Evolutionary conservation across 2,888 invertebrate species (phyloP).

Genomic region (Caenorhabditis sulstoni): DNA sequence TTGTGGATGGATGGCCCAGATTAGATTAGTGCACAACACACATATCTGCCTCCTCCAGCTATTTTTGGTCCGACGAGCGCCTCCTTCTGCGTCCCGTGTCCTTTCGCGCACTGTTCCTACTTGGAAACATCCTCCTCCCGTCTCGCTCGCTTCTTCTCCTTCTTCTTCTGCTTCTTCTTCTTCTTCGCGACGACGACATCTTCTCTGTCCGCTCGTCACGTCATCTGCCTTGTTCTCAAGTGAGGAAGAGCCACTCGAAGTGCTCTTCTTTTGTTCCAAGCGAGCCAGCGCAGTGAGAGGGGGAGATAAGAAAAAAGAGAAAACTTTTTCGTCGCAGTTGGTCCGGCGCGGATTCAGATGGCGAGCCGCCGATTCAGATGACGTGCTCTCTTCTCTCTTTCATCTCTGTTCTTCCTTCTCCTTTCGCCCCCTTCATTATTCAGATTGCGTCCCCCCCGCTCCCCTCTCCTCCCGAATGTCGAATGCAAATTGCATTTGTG

Average conservation of each 20-base stretch:
- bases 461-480: slow-evolving; percentile 13
- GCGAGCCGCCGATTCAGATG: background rate
- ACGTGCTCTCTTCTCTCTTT: slow-evolving; percentile 12
- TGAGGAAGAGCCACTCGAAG: slow-evolving; percentile 33
- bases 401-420: slow-evolving; percentile 11
- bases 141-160: slow-evolving; percentile 17
- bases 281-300: no score
- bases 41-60: slow-evolving; percentile 27
- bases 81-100: slow-evolving; percentile 21
- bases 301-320: slow-evolving; percentile 1
- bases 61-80: slow-evolving; percentile 28
- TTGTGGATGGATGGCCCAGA: slow-evolving; percentile 41
- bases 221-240: slow-evolving; percentile 48
- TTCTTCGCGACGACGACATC: background rate
- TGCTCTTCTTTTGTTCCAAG: slow-evolving; percentile 51
- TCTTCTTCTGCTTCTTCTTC: slow-evolving; percentile 12
- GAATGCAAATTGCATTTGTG: slow-evolving; percentile 35
- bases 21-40: slow-evolving; percentile 56
- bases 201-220: slow-evolving; percentile 25
- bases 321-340: slow-evolving; percentile 39
- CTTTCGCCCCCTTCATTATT: slow-evolving; percentile 15
- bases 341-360: slow-evolving; percentile 18
- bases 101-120: slow-evolving; percentile 3
- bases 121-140: slow-evolving; percentile 5
- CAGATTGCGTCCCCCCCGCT: slow-evolving; percentile 10